phyloP scores from a whole-genome alignment of 2,113 vertebrate genomes.

The Nothocercus nigrocapillus region DNA sequence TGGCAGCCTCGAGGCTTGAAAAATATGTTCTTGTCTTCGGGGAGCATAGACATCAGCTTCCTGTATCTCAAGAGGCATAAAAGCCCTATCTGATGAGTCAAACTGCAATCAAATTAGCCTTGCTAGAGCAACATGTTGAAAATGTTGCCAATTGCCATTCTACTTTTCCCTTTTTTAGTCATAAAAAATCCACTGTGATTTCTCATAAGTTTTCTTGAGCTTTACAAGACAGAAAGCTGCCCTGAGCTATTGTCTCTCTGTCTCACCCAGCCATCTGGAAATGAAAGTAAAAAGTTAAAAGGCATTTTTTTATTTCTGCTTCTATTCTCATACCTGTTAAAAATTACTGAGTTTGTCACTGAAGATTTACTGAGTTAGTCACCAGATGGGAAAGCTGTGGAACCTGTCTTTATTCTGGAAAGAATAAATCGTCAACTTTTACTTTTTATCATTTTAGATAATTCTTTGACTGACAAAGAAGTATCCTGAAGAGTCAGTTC shows the following conservation, averaged over 20 bases:
- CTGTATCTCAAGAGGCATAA: constrained; percentile 33
- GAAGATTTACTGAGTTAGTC: not conserved
- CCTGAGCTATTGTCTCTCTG: not conserved
- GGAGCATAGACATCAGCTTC: not conserved
- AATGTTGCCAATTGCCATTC: not conserved
- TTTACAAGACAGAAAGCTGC: not conserved
- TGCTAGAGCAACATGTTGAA: not conserved
- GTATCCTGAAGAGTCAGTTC: not conserved
- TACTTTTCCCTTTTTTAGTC: not conserved
- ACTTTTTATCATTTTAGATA: not conserved
- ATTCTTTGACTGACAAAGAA: not conserved
- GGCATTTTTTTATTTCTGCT: not conserved
- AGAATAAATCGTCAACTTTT: not conserved
- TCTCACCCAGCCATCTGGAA: not conserved
- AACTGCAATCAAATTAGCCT: constrained; percentile 24
- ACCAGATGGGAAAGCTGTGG: not conserved
- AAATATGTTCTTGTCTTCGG: constrained; percentile 41
- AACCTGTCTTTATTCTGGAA: not conserved
- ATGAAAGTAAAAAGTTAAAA: not conserved
- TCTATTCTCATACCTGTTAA: not conserved
- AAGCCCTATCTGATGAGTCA: constrained; percentile 38
- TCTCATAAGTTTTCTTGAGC: not conserved
- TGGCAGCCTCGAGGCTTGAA: constrained; percentile 26
- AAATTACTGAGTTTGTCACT: not conserved
- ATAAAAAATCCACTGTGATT: not conserved